Percentiles rank a stretch among this genome's conserved stretches.
Evolutionary conservation across 2,888 invertebrate genomes (phyloP).

Genomic region (Drosophila subsilvestris): DNA sequence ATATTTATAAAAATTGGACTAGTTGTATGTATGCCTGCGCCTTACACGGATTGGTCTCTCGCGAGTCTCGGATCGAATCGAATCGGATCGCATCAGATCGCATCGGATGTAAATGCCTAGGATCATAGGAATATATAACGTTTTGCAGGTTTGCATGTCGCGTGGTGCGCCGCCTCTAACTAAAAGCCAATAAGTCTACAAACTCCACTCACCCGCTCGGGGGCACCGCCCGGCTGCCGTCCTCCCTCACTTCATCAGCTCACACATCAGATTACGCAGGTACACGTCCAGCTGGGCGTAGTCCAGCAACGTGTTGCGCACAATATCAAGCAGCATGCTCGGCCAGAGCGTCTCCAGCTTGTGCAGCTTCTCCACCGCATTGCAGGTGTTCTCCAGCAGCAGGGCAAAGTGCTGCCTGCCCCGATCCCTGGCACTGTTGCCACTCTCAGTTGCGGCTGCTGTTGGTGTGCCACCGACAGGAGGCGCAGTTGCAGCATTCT

Average conservation of each 20-base stretch:
- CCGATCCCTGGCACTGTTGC: slow-evolving; percentile 86
- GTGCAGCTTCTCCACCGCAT: slow-evolving; percentile 91
- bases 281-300: slow-evolving; percentile 92
- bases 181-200: slow-evolving; percentile 58
- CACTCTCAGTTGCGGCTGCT: slow-evolving; percentile 15
- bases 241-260: slow-evolving; percentile 80
- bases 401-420: slow-evolving; percentile 89
- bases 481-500: slow-evolving; percentile 46
- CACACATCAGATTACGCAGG: slow-evolving; percentile 86
- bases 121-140: slow-evolving; percentile 58
- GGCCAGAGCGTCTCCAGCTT: slow-evolving; percentile 92
- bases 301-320: slow-evolving; percentile 91
- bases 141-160: slow-evolving; percentile 17
- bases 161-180: slow-evolving; percentile 46
- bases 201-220: slow-evolving; percentile 6
- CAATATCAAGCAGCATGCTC: slow-evolving; percentile 89
- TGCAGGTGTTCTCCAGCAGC: slow-evolving; percentile 90
- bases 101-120: slow-evolving; percentile 64
- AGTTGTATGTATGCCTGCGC: slow-evolving; percentile 47
- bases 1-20: slow-evolving; percentile 78
- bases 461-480: slow-evolving; percentile 14
- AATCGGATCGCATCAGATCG: neutral
- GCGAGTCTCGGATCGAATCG: slow-evolving; percentile 14
- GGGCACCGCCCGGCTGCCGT: neutral
- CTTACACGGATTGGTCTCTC: slow-evolving; percentile 56